phyloP scores from a whole-genome alignment of 2,888 invertebrate species.

The Smittia aterrima region DNA sequence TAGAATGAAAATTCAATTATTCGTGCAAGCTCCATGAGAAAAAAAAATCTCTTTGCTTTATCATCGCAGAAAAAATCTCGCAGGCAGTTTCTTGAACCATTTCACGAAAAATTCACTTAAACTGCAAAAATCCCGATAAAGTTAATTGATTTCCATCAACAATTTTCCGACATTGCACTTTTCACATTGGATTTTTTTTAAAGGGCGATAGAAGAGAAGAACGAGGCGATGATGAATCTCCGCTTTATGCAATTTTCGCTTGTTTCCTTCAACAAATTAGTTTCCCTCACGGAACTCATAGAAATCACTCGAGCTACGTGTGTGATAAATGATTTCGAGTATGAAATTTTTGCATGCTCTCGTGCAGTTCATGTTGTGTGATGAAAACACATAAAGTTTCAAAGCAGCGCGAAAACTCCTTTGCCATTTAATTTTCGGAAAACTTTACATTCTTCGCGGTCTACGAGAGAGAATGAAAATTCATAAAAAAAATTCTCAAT shows the following conservation, averaged over 20 bases:
- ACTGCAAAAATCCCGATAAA: conserved; percentile 22
- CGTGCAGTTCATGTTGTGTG: conserved; percentile 15
- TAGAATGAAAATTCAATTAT: conserved; percentile 33
- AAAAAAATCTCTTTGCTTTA: background rate
- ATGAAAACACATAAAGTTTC: conserved; percentile 12
- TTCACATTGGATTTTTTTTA: background rate
- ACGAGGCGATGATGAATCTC: background rate
- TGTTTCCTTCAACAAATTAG: conserved; percentile 20
- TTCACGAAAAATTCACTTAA: background rate
- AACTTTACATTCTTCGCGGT: background rate
- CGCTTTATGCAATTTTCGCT: conserved; percentile 29
- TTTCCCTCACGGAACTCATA: conserved; percentile 26
- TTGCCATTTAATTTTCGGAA: background rate
- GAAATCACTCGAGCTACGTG: background rate
- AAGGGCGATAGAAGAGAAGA: background rate
- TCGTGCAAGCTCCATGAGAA: background rate
- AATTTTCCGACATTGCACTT: conserved; percentile 20
- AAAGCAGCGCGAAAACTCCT: background rate
- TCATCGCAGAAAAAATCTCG: background rate
- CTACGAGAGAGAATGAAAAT: background rate
- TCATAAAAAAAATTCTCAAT: conserved; percentile 22
- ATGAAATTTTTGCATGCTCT: conserved; percentile 9
- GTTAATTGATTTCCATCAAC: conserved; percentile 25
- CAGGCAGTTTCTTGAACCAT: background rate
- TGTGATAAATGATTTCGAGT: conserved; percentile 32